Evolutionary conservation across 2,888 invertebrate genomes (phyloP), one percentile per base, ranked within the genome.

Genomic region (Platycheirus rosarum): DNA sequence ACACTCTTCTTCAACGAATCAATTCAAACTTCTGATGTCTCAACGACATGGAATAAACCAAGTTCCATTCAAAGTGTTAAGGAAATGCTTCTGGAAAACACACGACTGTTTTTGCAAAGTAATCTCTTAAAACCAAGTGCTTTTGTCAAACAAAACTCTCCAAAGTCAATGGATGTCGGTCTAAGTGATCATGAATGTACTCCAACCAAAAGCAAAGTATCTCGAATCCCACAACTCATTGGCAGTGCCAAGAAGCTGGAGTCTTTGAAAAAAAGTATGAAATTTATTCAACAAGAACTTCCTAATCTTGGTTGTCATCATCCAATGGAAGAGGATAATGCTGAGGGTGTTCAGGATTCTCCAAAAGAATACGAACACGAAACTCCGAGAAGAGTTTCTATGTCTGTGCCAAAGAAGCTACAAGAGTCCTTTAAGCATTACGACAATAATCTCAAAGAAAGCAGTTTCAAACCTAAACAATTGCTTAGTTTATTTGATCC

Each of bases 201-300:
- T 14, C 80, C 76, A 0, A 48, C 76, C 2, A 82, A 76, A 32
- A 71, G 37, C 9, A 70, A 62, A 40, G 11, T 16, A 32, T 82
- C 80, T 5, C 66, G 77, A n/a, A 82, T 82, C 29, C 80, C 80
- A 7, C 70, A 76, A 29, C 18, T 76, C 6, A 82, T 82, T 62
- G 80, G 35, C 51, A 76, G 76, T 55, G 70, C 80, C n/a, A 66
- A 76, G n/a, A 82, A 82, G 29, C 14, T 82, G 11, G 35, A 62
- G 14, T 76, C 76, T 3, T 37, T 76, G 8, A 82, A 71, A 42
- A 75, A 70, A 23, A 80, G 75, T 51, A 75, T 80, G 44, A 60
- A 60, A 11, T 70, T 51, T 32, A 70, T 70, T 26, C 49, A 80
- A 32, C 69, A 75, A 32, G 60, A 80, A 16, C 18, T 80, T 9